Evolutionary conservation across 2,797 vertebrate species (phyloP), one percentile per base, ranked within the genome.

Genomic region (Propithecus perrieri): DNA sequence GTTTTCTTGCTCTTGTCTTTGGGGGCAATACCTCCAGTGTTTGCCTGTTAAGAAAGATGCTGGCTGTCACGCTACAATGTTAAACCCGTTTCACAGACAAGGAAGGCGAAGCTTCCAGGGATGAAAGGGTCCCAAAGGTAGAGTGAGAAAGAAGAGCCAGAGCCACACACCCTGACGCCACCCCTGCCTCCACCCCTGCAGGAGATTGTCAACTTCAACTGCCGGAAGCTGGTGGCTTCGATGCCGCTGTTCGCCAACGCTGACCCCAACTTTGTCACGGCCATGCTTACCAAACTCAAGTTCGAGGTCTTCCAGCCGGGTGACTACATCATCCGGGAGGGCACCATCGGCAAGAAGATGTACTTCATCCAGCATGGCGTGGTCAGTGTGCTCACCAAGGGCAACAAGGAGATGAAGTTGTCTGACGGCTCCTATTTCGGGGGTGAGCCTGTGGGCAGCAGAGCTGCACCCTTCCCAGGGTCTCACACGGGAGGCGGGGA

Each of bases 161-260:
- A 71, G 67, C 67, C 67, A 71, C 67, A 71, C 41, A 46, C 43
- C 30, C 74, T 48, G 48, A 50, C 18, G 46, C 30, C 74, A n/a
- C 53, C 22, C 4, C 14, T 26, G 38, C 15, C 46, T 35, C 10
- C 55, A 5, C 5, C 41, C 75, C 85, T 5, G 35, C 97, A 99
- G 99, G 99, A 99, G 98, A 99, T 99, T 93, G 99, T 99, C 97
- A 99, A 99, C 98, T 99, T 99, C 95, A 99, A 99, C 98, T 99
- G 99, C 98, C 99, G 99, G 90, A 99, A 99, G 98, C 99, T 99
- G 96, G 99, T 99, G 97, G 99, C 99, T 5, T 99, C 99, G 53
- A 99, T 99, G 99, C 99, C 99, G 0, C 98, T 99, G 88, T 99
- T 99, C 84, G 99, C 99, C 97, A 99, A 99, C 0, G 99, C 99